Evolutionary conservation across 2,888 invertebrate species (phyloP), one percentile per base, ranked within the genome.

Genomic region (Oscheius sp.): DNA sequence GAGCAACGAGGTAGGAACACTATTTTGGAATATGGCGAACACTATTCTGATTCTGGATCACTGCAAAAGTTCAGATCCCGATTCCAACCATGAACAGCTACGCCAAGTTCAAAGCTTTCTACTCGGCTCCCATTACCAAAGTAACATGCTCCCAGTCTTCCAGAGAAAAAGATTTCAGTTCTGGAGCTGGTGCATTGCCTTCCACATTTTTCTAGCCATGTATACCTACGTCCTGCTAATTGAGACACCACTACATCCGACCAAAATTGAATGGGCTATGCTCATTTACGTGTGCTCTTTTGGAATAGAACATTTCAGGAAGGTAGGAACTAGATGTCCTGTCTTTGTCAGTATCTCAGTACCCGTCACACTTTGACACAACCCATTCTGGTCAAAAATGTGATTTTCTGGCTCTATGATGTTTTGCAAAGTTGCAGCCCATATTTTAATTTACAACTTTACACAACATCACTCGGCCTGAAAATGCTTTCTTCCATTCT

Each of bases 91-190:
- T 83, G 76, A 73, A 76, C n/a, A 74, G 70, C 13, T 73, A 80
- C 48, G 78, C 78, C 29, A 71, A 74, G 32, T 93, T 99, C 75
- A 95, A 96, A 87, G 97, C 98, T 91, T 99, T 99, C 91, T 99
- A 96, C 90, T 96, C 96, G 29, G 97, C 99, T 50, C 99, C 99
- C 1, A 96, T 99, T 82, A 96, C 98, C 13, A 73, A 73, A 42
- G 73, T 73, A 62, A n/a, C 5, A 7, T 35, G 13, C 7, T 5
- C 7, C 11, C 21, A 21, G 21, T n/a, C 21, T 47, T 13, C 47
- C 21, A 60, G 58, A 53, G 53, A 13, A 47, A 63, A 63, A 50
- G 53, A 32, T 62, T 60, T 37, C 78, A 84, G 60, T 84, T 84
- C 73, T 83, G 83, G 83, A 78, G 80, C 11, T 83, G 83, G 83